A percentile compares a stretch with the other conserved stretches of the same genome.
Evolutionary conservation across 53 echinoderm and acorn worm species (phyloP).

Genomic region (Henricia sp.): DNA sequence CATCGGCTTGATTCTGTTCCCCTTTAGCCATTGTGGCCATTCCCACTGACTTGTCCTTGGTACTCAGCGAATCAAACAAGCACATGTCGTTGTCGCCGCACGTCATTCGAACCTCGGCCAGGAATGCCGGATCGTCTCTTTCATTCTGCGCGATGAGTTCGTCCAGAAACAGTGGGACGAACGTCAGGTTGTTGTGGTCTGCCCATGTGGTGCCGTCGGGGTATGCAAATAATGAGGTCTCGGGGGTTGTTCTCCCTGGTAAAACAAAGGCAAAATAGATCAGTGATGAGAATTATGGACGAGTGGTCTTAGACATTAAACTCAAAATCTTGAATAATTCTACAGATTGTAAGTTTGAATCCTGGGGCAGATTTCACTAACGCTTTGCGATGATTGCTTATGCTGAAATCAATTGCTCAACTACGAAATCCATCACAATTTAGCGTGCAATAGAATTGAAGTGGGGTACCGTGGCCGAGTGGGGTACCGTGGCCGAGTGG

Average conservation of each 20-base stretch:
- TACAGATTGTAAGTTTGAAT: neutral
- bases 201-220: constrained; percentile 33
- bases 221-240: constrained; percentile 46
- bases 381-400: too few relatives aligned
- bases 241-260: constrained; percentile 42
- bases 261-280: neutral
- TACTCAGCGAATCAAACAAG: constrained; percentile 62
- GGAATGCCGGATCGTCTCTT: constrained; percentile 5
- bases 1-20: neutral
- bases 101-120: neutral
- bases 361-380: too few relatives aligned
- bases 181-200: constrained; percentile 55
- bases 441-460: neutral
- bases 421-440: neutral
- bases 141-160: constrained; percentile 42
- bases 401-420: neutral
- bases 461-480: neutral
- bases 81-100: constrained; percentile 65
- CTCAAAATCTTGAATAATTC: neutral
- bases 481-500: too few relatives aligned
- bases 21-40: neutral
- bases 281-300: neutral
- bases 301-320: too few relatives aligned
- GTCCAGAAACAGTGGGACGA: constrained; percentile 67
- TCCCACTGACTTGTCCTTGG: constrained; percentile 5